phyloP scores from a whole-genome alignment of 1,140 invertebrate species.

The Drosophila malerkotliana region DNA sequence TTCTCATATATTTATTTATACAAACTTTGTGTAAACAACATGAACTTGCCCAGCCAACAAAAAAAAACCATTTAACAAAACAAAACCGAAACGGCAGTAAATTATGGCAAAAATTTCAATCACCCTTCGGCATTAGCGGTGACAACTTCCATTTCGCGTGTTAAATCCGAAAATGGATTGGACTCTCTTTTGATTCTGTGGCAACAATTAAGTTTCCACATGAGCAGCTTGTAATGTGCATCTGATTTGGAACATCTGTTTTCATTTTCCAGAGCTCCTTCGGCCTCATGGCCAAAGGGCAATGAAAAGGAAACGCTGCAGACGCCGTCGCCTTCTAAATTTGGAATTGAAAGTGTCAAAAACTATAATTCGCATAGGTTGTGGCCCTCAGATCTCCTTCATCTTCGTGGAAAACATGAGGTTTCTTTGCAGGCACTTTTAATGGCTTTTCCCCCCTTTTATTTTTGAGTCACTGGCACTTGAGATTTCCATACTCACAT shows the following conservation, averaged over 20 bases:
- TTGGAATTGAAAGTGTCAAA: constrained; percentile 69
- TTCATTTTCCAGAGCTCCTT: constrained; percentile 72
- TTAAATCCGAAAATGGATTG: constrained; percentile 44
- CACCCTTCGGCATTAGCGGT: constrained; percentile 31
- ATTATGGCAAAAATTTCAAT: constrained; percentile 16
- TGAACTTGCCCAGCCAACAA: neutral
- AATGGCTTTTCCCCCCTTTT: constrained; percentile 1
- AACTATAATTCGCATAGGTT: constrained; percentile 61
- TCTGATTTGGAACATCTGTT: constrained; percentile 83
- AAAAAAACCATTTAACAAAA: neutral
- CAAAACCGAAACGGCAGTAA: neutral
- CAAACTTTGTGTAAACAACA: neutral
- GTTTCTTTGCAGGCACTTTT: neutral
- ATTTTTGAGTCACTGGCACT: neutral
- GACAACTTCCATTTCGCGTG: constrained; percentile 48
- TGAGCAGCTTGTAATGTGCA: constrained; percentile 79
- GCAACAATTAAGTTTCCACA: constrained; percentile 83
- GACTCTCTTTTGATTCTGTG: constrained; percentile 44
- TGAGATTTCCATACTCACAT: constrained; percentile 40
- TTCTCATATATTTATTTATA: neutral
- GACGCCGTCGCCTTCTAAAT: constrained; percentile 64
- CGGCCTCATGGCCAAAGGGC: constrained; percentile 40
- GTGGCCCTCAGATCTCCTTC: neutral
- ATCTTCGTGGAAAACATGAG: constrained; percentile 42
- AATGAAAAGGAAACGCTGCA: constrained; percentile 72